These are phyloP conservation scores for Brienomyrus longianalis DNA, from an alignment of 2,113 vertebrate genomes.

Conservation along the genomic window DNA sequence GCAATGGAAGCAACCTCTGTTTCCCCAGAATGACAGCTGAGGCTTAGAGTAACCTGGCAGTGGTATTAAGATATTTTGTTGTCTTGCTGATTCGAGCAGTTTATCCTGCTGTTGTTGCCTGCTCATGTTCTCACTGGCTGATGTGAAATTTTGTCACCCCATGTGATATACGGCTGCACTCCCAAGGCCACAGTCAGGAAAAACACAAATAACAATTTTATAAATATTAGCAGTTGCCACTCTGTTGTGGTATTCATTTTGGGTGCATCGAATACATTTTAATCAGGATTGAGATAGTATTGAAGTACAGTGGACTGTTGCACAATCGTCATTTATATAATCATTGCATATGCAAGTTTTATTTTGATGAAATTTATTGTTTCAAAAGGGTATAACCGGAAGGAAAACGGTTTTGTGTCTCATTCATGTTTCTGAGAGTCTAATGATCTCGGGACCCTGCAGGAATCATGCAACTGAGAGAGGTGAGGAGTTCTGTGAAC, in stretches of 20 bases:
- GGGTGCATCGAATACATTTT: no score
- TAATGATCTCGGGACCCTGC: background rate
- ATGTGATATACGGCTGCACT: background rate
- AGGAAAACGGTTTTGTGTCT: background rate
- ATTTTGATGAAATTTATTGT: background rate
- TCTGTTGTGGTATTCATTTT: no score
- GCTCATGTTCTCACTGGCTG: background rate
- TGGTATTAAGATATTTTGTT: background rate
- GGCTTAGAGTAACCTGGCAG: background rate
- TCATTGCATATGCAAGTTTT: background rate
- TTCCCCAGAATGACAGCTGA: background rate
- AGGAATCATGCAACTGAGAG: background rate
- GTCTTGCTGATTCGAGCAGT: background rate
- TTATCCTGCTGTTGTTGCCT: background rate
- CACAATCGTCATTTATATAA: background rate
- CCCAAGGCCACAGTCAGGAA: background rate
- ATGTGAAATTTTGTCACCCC: background rate
- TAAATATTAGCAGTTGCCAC: no score
- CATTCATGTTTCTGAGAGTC: background rate
- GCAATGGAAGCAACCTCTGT: background rate
- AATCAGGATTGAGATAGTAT: no score
- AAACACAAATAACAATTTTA: no score
- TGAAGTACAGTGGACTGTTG: background rate
- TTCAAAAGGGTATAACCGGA: background rate
- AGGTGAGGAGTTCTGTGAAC: no score